Evolutionary conservation across 2,113 vertebrate species (phyloP), one percentile per base, ranked within the genome.

Genomic region (Cheirogaleus medius): DNA sequence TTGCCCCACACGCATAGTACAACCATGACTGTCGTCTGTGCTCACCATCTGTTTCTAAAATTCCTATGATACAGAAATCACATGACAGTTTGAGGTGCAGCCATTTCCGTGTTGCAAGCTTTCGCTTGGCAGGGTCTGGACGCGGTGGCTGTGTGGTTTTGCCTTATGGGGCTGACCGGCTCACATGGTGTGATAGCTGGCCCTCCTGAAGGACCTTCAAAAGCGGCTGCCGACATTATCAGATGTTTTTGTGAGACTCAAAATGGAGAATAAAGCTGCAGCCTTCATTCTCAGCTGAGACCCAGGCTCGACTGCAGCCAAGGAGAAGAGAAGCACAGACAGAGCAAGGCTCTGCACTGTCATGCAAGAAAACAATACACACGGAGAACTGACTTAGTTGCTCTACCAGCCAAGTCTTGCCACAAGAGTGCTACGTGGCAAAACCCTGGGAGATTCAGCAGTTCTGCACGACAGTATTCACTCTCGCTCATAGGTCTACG

Each of bases 31-130:
- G 90, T 99, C 97, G 98, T 98, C 98, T 98, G 98, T 96, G 97
- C 96, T 97, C 97, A 78, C 98, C 99, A 99, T 99, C 99, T 99
- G 98, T 97, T 99, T 98, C 97, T 89, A 37, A 97, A 98, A 98
- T 98, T 97, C 97, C 98, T 98, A 91, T 25, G 27, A 97, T 98
- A 95, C 97, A 98, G 97, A 96, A 98, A 98, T 98, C 98, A 98
- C 95, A 64, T 97, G 98, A 97, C 56, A 96, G 97, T 98, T 91
- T 92, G 93, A 98, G 98, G 98, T 97, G 97, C 98, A 97, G 98
- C 98, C 97, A 94, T 90, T 92, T 93, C 98, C 96, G 87, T 96
- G 60, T 86, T 23, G 96, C 97, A 88, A 74, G 25, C 52, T 98
- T 98, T 87, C 32, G 44, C 98, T 97, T 74, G 94, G 97, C 77